These are phyloP conservation scores for Rhinophrynus dorsalis DNA, from an alignment of 2,797 vertebrate species.

Conservation along the genomic window DNA sequence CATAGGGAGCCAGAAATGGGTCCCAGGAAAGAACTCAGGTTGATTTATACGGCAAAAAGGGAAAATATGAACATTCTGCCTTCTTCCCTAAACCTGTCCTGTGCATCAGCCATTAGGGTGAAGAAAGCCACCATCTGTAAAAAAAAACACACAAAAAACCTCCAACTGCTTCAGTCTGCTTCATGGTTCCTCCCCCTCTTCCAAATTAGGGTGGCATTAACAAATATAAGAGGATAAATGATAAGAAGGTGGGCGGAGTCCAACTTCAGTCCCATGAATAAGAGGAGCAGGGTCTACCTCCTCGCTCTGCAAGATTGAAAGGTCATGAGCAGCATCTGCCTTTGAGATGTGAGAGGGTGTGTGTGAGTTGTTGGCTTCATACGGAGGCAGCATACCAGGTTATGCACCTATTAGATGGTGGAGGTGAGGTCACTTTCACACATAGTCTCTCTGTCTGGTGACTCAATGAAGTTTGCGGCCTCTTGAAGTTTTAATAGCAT, in stretches of 20 bases:
- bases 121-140: background rate
- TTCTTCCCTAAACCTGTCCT: constrained; percentile 4
- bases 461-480: constrained; percentile 95
- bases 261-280: background rate
- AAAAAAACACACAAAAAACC: constrained; percentile 21
- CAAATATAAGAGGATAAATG: background rate
- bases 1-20: constrained; percentile 3
- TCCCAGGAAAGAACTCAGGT: background rate
- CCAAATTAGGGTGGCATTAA: background rate
- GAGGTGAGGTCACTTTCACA: constrained; percentile 69
- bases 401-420: constrained; percentile 25
- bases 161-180: background rate
- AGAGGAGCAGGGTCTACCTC: background rate
- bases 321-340: background rate
- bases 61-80: background rate
- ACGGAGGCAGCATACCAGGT: background rate
- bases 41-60: background rate
- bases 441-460: constrained; percentile 87
- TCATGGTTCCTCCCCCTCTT: background rate
- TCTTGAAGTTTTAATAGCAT: constrained; percentile 98
- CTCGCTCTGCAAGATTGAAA: background rate
- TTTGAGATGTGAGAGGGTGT: background rate
- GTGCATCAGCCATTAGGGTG: background rate
- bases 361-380: background rate
- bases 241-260: background rate